These are phyloP conservation scores for Nycteola revayana DNA, from an alignment of 2,888 invertebrate species.

Conservation along the genomic window DNA sequence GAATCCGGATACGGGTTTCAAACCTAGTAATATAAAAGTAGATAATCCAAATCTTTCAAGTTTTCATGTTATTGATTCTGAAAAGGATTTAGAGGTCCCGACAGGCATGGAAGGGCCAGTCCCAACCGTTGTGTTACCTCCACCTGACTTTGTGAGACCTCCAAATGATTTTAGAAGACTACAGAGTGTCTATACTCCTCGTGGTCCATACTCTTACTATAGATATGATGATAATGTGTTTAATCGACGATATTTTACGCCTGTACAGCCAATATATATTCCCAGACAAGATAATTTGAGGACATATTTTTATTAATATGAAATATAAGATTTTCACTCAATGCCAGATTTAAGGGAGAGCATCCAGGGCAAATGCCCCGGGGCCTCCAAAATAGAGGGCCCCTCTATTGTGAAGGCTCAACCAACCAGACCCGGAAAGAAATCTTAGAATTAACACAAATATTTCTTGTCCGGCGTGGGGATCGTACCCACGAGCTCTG, in stretches of 20 bases:
- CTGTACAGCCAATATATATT: conserved; percentile 1
- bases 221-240: conserved; percentile 3
- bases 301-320: no score
- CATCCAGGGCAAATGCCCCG: no score
- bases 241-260: conserved; percentile 14
- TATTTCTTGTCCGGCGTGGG: no score
- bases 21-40: conserved; percentile 17
- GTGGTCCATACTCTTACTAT: conserved; percentile 25
- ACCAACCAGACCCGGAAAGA: no score
- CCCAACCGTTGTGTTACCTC: conserved; percentile 61
- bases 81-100: conserved; percentile 73
- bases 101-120: conserved; percentile 69
- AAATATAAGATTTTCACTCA: no score
- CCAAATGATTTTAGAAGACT: conserved; percentile 9
- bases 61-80: conserved; percentile 70
- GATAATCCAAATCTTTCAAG: conserved; percentile 52
- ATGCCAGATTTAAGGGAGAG: no score
- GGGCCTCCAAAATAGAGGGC: no score
- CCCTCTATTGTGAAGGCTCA: no score
- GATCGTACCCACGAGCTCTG: no score
- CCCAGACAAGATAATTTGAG: background rate
- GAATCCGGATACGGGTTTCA: background rate
- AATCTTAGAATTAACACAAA: no score
- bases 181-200: conserved; percentile 12
- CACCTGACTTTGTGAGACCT: conserved; percentile 42